Percentiles rank a stretch among this genome's conserved stretches.
Conservation (phyloP, 2,888 invertebrate species). For the Drepanosiphum platanoidis region DNA sequence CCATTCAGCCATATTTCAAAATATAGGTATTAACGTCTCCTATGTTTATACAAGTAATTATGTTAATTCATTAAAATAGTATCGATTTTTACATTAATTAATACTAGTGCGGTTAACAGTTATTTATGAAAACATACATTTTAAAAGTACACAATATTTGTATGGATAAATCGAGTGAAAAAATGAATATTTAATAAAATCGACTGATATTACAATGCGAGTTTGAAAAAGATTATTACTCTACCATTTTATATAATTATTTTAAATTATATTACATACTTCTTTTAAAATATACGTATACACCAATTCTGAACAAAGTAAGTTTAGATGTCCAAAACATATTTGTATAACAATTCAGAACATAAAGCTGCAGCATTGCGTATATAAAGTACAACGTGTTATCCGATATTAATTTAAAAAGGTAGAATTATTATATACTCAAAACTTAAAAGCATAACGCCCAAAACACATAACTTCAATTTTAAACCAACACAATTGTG, state of each 20-base stretch:
- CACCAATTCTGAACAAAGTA: background rate
- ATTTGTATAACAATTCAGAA: too few relatives aligned
- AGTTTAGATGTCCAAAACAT: too few relatives aligned
- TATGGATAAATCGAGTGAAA: background rate
- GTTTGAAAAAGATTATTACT: background rate
- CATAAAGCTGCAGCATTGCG: too few relatives aligned
- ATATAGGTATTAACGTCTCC: background rate
- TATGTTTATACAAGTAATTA: background rate
- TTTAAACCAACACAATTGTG: too few relatives aligned
- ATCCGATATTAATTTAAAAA: too few relatives aligned
- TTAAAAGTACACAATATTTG: too few relatives aligned
- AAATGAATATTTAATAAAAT: background rate
- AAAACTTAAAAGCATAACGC: too few relatives aligned
- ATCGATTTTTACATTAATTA: background rate
- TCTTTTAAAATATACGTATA: background rate
- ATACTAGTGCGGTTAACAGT: background rate
- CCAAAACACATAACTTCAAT: too few relatives aligned
- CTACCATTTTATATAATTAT: too few relatives aligned
- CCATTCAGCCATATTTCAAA: background rate
- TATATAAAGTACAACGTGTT: too few relatives aligned
- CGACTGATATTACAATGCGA: background rate
- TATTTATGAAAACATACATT: background rate
- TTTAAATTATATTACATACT: too few relatives aligned
- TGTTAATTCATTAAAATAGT: conserved; percentile 1
- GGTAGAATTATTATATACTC: too few relatives aligned